Evolutionary conservation across 2,797 vertebrate genomes (phyloP).

Genomic region (Choloepus didactylus): DNA sequence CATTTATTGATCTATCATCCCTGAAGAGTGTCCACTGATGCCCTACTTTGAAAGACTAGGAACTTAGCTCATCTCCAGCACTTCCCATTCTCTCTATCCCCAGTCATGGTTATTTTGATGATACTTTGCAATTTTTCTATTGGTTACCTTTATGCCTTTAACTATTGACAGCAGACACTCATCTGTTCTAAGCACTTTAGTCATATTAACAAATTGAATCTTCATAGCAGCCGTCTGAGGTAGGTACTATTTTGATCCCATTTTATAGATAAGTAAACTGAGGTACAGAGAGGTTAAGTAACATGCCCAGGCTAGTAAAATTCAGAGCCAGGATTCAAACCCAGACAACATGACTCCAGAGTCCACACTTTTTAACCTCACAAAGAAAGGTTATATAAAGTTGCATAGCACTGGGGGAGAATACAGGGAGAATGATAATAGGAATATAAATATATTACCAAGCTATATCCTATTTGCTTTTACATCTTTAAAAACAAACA

Average conservation of each 20-base stretch:
- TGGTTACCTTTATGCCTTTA: background rate
- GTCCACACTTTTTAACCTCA: background rate
- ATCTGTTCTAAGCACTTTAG: background rate
- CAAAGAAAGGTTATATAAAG: background rate
- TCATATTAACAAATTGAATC: background rate
- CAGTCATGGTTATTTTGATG: background rate
- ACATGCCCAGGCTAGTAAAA: slow-evolving; percentile 70
- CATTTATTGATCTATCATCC: background rate
- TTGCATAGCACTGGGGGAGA: background rate
- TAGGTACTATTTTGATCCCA: background rate
- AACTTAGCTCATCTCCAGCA: background rate
- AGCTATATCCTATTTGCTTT: background rate
- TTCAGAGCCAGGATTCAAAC: background rate
- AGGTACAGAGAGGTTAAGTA: slow-evolving; percentile 1
- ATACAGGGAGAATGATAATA: background rate
- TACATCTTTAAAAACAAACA: background rate
- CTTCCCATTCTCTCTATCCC: background rate
- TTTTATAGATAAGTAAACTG: slow-evolving; percentile 62
- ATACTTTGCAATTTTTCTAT: background rate
- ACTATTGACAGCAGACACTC: background rate
- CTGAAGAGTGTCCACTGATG: background rate
- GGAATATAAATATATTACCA: background rate
- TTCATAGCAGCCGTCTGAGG: background rate
- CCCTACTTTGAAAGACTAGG: background rate
- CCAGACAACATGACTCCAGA: slow-evolving; percentile 50